phyloP scores from a whole-genome alignment of 2,113 vertebrate species.

The Pelodiscus sinensis region DNA sequence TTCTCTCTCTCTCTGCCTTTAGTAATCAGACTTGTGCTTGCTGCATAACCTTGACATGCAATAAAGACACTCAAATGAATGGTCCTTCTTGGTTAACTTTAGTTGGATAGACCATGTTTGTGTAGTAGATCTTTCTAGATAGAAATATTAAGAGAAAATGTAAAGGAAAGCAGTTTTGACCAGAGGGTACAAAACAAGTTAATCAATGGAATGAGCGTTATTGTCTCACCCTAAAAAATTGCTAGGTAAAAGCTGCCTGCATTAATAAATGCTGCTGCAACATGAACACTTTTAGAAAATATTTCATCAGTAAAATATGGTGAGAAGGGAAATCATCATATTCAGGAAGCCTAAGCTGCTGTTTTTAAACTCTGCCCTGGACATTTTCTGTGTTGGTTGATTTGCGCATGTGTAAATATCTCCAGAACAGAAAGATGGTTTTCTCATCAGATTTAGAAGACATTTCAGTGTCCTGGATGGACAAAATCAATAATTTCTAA shows the following conservation, averaged over 20 bases:
- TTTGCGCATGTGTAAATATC: slow-evolving; percentile 8
- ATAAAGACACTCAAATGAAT: neutral
- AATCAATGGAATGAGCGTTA: neutral
- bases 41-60: neutral
- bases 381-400: slow-evolving; percentile 33
- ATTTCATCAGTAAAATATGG: slow-evolving; percentile 12
- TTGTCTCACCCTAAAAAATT: neutral
- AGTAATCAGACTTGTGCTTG: neutral
- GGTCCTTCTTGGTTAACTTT: neutral
- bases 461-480: slow-evolving; percentile 26
- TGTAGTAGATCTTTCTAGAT: neutral
- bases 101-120: neutral
- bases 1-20: neutral
- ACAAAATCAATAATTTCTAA: slow-evolving; percentile 54
- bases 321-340: slow-evolving; percentile 42
- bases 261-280: slow-evolving; percentile 19
- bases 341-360: neutral
- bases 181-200: neutral
- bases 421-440: slow-evolving; percentile 3
- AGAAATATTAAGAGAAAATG: neutral
- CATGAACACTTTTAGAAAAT: neutral
- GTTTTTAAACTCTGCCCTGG: slow-evolving; percentile 4
- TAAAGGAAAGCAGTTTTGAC: neutral
- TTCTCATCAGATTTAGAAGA: slow-evolving; percentile 51
- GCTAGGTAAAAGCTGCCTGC: neutral